Conservation (phyloP, 37 sponge, comb jelly and placozoan species). For the Chondrosia reniformis region DNA sequence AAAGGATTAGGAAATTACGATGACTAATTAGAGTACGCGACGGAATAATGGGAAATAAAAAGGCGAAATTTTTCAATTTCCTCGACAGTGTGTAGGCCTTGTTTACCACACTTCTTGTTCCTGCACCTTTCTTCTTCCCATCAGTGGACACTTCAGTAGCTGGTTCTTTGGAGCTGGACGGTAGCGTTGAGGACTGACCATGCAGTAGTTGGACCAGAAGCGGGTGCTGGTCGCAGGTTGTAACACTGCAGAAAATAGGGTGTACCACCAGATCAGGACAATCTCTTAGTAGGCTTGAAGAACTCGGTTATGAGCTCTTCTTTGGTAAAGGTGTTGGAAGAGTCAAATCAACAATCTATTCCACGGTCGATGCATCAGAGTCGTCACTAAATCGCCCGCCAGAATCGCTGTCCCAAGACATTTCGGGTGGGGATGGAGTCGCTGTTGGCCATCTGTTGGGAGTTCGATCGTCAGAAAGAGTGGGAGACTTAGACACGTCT, state of each 20-base stretch:
- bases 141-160: neutral
- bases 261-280: neutral
- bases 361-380: neutral
- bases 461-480: neutral
- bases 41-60: neutral
- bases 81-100: constrained; percentile 2
- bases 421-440: constrained; percentile 1
- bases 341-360: neutral
- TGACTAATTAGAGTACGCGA: constrained; percentile 7
- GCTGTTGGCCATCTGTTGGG: constrained; percentile 4
- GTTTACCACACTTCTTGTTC: constrained; percentile 13
- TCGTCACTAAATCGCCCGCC: neutral
- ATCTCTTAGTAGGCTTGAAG: neutral
- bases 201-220: neutral
- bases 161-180: neutral
- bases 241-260: neutral
- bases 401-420: constrained; percentile 3
- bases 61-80: neutral
- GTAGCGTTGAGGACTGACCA: neutral
- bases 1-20: constrained; percentile 1
- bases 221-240: constrained; percentile 1
- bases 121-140: neutral
- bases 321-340: neutral
- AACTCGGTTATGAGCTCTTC: neutral
- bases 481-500: neutral